Evolutionary conservation across 1,140 invertebrate species (phyloP).

Genomic region (Cotesia vestalis): DNA sequence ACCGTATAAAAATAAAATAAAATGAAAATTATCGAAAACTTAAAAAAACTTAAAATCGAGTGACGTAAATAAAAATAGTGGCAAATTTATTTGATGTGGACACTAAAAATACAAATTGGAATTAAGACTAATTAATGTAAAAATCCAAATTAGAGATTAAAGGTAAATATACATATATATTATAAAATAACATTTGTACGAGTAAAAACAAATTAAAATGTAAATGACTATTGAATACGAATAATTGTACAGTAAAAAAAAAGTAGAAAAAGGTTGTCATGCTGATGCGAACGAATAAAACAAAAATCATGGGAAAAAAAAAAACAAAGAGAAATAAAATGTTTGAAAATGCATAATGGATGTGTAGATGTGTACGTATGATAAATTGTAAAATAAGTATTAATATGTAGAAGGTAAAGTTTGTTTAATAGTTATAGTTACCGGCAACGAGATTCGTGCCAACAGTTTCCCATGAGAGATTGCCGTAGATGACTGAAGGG

Average conservation of each 20-base stretch:
- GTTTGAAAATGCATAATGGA: too few relatives aligned
- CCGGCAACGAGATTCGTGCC: constrained; percentile 82
- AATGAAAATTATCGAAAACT: too few relatives aligned
- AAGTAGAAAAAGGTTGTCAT: constrained; percentile 11
- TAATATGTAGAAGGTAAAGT: background rate
- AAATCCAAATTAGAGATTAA: background rate
- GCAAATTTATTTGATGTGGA: too few relatives aligned
- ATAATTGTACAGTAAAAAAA: constrained; percentile 37
- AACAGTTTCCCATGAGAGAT: constrained; percentile 84
- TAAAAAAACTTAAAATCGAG: too few relatives aligned
- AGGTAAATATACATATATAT: background rate
- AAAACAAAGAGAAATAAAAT: too few relatives aligned
- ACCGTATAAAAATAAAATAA: too few relatives aligned
- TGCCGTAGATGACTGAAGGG: constrained; percentile 85
- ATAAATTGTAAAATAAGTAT: constrained; percentile 15
- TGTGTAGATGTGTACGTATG: too few relatives aligned
- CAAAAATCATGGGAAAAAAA: background rate
- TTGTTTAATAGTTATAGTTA: constrained; percentile 50
- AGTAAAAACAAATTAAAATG: constrained; percentile 26
- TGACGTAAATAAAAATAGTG: too few relatives aligned
- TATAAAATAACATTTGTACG: background rate
- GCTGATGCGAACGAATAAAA: constrained; percentile 1
- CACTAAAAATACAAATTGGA: too few relatives aligned
- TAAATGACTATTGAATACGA: constrained; percentile 29
- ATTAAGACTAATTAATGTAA: too few relatives aligned